phyloP scores from a whole-genome alignment of 1,140 invertebrate species.

The Drosophila saltans region DNA sequence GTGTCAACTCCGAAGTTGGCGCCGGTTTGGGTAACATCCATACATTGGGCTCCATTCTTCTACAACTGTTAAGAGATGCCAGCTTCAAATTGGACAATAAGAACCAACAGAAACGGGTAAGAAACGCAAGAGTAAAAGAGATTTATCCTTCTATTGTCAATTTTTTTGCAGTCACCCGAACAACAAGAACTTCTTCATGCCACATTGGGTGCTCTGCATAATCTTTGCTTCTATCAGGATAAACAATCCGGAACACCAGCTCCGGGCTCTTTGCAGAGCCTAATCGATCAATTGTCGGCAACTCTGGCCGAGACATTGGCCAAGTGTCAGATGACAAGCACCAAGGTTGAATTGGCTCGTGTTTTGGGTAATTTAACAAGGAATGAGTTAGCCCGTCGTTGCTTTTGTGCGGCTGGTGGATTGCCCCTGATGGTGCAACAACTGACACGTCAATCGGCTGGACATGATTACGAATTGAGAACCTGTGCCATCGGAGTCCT shows the following conservation, averaged over 20 bases:
- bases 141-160: background rate
- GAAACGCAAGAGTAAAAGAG: too few species aligned
- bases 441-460: constrained; percentile 53
- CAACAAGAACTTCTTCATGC: constrained; percentile 77
- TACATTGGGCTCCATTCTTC: constrained; percentile 74
- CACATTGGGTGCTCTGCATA: constrained; percentile 79
- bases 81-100: constrained; percentile 14
- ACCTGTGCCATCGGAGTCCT: constrained; percentile 80
- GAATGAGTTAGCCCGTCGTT: constrained; percentile 74
- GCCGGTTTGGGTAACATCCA: constrained; percentile 83
- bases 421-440: constrained; percentile 71
- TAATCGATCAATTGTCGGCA: constrained; percentile 62
- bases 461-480: constrained; percentile 74
- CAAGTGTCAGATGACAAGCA: constrained; percentile 42
- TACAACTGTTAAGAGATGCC: constrained; percentile 55
- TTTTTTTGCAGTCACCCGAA: constrained; percentile 42
- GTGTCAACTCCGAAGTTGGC: constrained; percentile 88
- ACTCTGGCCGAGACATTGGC: constrained; percentile 55
- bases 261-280: constrained; percentile 64
- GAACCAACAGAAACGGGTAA: too few species aligned
- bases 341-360: constrained; percentile 77
- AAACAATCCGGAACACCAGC: constrained; percentile 44
- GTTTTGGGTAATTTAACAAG: constrained; percentile 83
- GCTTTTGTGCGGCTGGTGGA: constrained; percentile 74
- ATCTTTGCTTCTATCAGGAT: constrained; percentile 82